Evolutionary conservation across 2,888 invertebrate species (phyloP).

Genomic region (Fragum fragum): DNA sequence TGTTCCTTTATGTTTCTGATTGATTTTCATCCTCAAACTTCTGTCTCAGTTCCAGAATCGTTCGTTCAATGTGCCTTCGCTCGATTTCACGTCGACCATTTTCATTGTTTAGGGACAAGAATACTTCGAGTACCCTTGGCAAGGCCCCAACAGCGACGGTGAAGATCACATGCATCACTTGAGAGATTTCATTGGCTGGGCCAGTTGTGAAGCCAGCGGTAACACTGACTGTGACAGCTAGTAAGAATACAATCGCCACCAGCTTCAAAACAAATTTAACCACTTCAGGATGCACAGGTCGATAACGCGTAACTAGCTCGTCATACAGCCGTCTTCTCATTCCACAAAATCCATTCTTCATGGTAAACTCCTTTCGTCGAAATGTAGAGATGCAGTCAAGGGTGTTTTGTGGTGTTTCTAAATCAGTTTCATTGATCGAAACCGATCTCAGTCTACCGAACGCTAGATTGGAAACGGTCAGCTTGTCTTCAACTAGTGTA

Average conservation of each 20-base stretch:
- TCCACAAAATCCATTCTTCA: constrained; percentile 30
- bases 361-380: background rate
- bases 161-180: constrained; percentile 63
- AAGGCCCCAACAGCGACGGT: constrained; percentile 52
- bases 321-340: constrained; percentile 47
- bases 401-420: constrained; percentile 31
- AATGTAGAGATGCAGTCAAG: background rate
- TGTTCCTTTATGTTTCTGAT: too few species aligned
- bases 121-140: constrained; percentile 44
- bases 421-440: constrained; percentile 8
- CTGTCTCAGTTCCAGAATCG: background rate
- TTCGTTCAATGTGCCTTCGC: constrained; percentile 33
- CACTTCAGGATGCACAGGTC: constrained; percentile 45
- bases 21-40: too few species aligned
- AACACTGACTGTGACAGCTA: constrained; percentile 36
- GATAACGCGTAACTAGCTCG: constrained; percentile 28
- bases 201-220: constrained; percentile 25
- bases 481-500: constrained; percentile 10
- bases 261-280: constrained; percentile 40
- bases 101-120: constrained; percentile 30
- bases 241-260: constrained; percentile 29
- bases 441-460: constrained; percentile 14
- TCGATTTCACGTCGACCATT: constrained; percentile 40
- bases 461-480: constrained; percentile 41
- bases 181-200: constrained; percentile 50